A percentile compares a stretch with the other conserved stretches of the same genome.
phyloP scores from a whole-genome alignment of 1,140 invertebrate species.

The Bicyclus anynana region DNA sequence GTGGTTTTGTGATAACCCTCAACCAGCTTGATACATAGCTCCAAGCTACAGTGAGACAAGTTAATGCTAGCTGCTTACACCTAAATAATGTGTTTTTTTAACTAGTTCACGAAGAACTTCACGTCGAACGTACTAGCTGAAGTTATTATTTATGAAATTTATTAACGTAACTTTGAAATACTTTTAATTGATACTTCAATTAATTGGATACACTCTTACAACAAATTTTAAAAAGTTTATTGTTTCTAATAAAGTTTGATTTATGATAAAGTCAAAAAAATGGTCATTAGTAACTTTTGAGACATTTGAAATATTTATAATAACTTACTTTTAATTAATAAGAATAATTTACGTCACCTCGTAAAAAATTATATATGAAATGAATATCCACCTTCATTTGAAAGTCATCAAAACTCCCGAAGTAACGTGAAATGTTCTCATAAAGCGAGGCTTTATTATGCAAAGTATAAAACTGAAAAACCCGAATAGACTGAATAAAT shows the following conservation, averaged over 20 bases:
- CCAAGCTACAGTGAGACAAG: constrained; percentile 8
- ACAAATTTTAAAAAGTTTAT: no score
- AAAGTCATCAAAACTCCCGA: background rate
- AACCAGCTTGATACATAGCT: constrained; percentile 7
- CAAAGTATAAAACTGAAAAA: background rate
- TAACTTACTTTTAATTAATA: background rate
- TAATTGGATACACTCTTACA: background rate
- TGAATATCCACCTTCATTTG: background rate
- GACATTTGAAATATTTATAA: no score
- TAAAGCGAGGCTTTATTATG: background rate
- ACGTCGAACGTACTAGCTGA: constrained; percentile 8
- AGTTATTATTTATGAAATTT: constrained; percentile 14
- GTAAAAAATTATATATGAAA: background rate
- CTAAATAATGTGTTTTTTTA: constrained; percentile 29
- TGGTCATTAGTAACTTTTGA: no score
- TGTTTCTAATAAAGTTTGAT: no score
- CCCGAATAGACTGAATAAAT: background rate
- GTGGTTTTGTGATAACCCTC: background rate
- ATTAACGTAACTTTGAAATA: constrained; percentile 4
- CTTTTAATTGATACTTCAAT: background rate
- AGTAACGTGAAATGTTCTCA: background rate
- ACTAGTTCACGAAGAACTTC: constrained; percentile 19
- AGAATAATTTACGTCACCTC: background rate
- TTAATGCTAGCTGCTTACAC: constrained; percentile 11
- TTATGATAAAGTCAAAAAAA: no score